phyloP scores from a whole-genome alignment of 2,797 vertebrate species.

The Sphaeramia orbicularis region DNA sequence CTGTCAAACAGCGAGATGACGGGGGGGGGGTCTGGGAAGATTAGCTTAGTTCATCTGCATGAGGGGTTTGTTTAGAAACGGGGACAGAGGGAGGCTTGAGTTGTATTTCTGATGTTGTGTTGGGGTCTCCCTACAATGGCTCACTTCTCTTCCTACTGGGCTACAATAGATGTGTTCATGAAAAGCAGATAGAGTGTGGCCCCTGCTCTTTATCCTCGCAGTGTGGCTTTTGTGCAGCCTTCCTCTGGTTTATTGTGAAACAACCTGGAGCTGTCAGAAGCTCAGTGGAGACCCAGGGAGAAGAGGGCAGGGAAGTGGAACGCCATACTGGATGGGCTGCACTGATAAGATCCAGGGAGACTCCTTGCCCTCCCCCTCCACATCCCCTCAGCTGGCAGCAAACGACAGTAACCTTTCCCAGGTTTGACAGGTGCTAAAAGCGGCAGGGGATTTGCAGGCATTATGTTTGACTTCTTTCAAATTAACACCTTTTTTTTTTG shows the following conservation, averaged over 20 bases:
- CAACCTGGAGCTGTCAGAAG: conserved; percentile 72
- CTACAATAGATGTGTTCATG: conserved; percentile 44
- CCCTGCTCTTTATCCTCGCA: conserved; percentile 58
- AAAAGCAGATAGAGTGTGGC: conserved; percentile 46
- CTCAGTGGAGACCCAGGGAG: conserved; percentile 46
- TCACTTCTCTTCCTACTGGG: conserved; percentile 25
- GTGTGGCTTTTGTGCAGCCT: conserved; percentile 48
- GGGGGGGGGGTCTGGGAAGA: conserved; percentile 23
- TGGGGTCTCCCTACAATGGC: conserved; percentile 21
- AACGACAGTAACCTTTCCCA: conserved; percentile 57
- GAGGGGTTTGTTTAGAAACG: conserved; percentile 44
- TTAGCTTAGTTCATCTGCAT: conserved; percentile 59
- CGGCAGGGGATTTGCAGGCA: conserved; percentile 53
- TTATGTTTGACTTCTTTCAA: conserved; percentile 71
- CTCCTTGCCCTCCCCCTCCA: conserved; percentile 26
- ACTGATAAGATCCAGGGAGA: conserved; percentile 75
- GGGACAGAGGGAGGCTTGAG: conserved; percentile 16
- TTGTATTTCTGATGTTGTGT: conserved; percentile 21
- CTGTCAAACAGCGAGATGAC: not conserved
- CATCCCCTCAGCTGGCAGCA: conserved; percentile 46
- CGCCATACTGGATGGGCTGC: conserved; percentile 48
- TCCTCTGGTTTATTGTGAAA: conserved; percentile 60
- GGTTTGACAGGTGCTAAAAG: conserved; percentile 68
- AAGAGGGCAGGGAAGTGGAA: conserved; percentile 68
- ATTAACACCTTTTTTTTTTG: conserved; percentile 59